Percentiles rank a stretch among this genome's conserved stretches.
Conservation (phyloP, 1,140 invertebrate species). For the Neuroterus valhalla region DNA sequence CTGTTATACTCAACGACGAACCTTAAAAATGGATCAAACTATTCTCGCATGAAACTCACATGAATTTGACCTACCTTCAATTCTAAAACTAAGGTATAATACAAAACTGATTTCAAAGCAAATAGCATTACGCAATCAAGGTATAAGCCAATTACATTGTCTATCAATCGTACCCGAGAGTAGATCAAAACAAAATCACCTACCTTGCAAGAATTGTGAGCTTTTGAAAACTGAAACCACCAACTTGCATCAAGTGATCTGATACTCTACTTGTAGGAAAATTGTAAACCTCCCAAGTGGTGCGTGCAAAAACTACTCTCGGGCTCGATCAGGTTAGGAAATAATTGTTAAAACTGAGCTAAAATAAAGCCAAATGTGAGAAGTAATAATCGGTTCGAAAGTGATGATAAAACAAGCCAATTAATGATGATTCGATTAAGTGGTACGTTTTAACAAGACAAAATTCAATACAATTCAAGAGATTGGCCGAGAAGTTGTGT, state of each 20-base stretch:
- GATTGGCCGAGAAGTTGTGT: constrained; percentile 60
- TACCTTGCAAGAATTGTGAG: background rate
- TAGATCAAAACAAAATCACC: constrained; percentile 51
- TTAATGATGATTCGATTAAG: constrained; percentile 60
- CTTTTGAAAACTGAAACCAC: no score
- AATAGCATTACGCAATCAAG: constrained; percentile 76
- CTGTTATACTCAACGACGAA: background rate
- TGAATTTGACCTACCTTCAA: constrained; percentile 71
- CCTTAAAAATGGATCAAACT: constrained; percentile 39
- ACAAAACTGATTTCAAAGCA: constrained; percentile 75
- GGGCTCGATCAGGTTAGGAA: constrained; percentile 51
- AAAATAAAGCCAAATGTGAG: constrained; percentile 65
- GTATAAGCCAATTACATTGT: constrained; percentile 75
- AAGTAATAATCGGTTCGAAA: constrained; percentile 58
- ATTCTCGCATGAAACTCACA: constrained; percentile 66
- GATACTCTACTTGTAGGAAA: background rate
- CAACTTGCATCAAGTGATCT: no score
- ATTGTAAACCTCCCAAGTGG: background rate
- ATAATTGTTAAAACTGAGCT: constrained; percentile 62
- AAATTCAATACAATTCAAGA: constrained; percentile 56
- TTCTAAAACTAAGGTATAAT: constrained; percentile 74
- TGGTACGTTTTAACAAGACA: constrained; percentile 55
- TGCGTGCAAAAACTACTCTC: constrained; percentile 38
- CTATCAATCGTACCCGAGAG: constrained; percentile 69
- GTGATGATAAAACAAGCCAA: constrained; percentile 66